These are phyloP conservation scores for Sterna hirundo DNA, from an alignment of 2,113 vertebrate genomes.

Conservation along the genomic window DNA sequence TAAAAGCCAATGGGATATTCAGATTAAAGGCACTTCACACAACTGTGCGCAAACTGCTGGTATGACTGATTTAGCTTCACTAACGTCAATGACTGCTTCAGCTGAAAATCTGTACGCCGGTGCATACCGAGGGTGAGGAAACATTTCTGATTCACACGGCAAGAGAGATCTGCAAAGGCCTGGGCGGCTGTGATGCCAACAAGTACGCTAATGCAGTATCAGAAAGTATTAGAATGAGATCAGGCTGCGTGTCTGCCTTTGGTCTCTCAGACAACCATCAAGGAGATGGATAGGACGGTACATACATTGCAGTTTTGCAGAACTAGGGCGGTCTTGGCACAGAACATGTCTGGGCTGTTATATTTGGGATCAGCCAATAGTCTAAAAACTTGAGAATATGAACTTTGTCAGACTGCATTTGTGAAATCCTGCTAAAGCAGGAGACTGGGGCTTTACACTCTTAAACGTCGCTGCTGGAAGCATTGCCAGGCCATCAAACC, in stretches of 20 bases:
- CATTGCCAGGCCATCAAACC: not conserved
- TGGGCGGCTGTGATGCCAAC: not conserved
- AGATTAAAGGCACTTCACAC: not conserved
- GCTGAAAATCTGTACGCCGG: not conserved
- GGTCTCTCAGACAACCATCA: not conserved
- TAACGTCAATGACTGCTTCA: not conserved
- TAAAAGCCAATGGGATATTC: not conserved
- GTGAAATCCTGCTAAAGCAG: not conserved
- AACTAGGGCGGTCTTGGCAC: not conserved
- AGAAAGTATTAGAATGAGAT: not conserved
- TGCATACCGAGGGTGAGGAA: not conserved
- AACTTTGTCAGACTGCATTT: not conserved
- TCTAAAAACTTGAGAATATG: not conserved
- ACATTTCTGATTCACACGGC: not conserved
- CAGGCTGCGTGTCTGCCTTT: not conserved
- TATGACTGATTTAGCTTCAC: not conserved
- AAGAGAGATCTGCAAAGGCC: not conserved
- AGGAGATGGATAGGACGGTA: not conserved
- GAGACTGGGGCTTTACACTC: not conserved
- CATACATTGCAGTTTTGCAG: not conserved
- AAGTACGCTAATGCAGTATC: not conserved
- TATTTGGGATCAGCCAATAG: not conserved
- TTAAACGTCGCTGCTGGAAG: not conserved
- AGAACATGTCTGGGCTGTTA: not conserved
- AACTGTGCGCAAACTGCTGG: not conserved